phyloP scores from a whole-genome alignment of 2,113 vertebrate genomes.

The Emydocephalus ijimae region DNA sequence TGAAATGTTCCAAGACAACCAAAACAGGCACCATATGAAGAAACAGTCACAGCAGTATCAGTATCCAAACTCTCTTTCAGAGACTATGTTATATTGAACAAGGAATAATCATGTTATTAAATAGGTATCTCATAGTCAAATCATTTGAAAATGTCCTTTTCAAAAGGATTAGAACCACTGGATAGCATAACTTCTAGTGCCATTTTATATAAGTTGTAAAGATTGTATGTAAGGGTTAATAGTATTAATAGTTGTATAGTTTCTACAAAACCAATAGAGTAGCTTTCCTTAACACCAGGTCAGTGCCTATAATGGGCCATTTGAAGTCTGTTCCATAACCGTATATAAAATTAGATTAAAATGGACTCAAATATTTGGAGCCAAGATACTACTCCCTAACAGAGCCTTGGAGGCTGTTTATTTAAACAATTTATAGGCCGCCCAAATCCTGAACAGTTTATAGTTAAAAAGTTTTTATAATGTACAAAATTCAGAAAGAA shows the following conservation, averaged over 20 bases:
- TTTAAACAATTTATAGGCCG: background rate
- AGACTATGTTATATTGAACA: background rate
- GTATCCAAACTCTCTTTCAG: background rate
- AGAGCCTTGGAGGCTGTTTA: background rate
- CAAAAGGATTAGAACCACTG: background rate
- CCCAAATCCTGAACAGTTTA: background rate
- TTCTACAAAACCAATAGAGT: background rate
- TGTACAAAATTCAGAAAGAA: background rate
- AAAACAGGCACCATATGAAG: background rate
- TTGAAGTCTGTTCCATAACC: background rate
- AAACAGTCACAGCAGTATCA: background rate
- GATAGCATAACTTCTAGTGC: background rate
- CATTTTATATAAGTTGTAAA: background rate
- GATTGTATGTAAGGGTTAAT: background rate
- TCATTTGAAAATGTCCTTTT: background rate
- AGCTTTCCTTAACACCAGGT: background rate
- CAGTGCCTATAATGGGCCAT: background rate
- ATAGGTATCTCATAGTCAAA: background rate
- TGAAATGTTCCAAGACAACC: background rate
- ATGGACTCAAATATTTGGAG: background rate
- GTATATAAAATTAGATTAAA: background rate
- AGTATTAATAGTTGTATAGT: background rate
- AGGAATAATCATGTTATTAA: background rate
- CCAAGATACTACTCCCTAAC: background rate
- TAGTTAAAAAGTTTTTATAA: background rate